Percentiles rank a stretch among this genome's conserved stretches.
Conservation (phyloP, 1,140 invertebrate species). For the Maniola jurtina region DNA sequence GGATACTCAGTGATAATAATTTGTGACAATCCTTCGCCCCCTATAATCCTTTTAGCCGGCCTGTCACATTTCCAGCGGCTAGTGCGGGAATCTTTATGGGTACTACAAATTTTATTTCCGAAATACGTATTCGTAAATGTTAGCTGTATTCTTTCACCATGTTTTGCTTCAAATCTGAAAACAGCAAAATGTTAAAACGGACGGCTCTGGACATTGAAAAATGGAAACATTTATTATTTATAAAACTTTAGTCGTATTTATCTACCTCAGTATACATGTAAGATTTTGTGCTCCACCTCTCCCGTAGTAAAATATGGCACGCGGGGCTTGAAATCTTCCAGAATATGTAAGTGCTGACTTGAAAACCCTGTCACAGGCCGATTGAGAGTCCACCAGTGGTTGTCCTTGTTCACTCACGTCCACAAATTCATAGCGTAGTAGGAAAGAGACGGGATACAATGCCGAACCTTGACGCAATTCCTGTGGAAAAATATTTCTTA, state of each 20-base stretch:
- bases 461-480: constrained; percentile 88
- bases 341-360: constrained; percentile 74
- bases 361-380: constrained; percentile 82
- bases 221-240: neutral
- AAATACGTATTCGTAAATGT: constrained; percentile 83
- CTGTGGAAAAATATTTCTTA: constrained; percentile 59
- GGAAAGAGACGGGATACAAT: constrained; percentile 87
- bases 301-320: constrained; percentile 90
- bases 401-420: constrained; percentile 82
- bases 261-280: constrained; percentile 83
- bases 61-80: constrained; percentile 84
- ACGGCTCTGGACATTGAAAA: neutral
- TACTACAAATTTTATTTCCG: constrained; percentile 83
- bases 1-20: constrained; percentile 86
- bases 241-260: neutral
- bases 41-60: constrained; percentile 62
- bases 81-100: constrained; percentile 82
- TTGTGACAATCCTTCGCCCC: constrained; percentile 81
- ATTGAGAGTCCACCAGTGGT: constrained; percentile 76
- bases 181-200: constrained; percentile 14
- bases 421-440: constrained; percentile 89
- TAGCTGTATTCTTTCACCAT: constrained; percentile 83
- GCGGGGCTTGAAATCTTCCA: constrained; percentile 86
- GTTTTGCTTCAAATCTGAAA: constrained; percentile 83
- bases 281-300: constrained; percentile 87